Evolutionary conservation across 2,797 vertebrate genomes (phyloP), one percentile per base, ranked within the genome.

Genomic region (Gymnopithys bicolor): DNA sequence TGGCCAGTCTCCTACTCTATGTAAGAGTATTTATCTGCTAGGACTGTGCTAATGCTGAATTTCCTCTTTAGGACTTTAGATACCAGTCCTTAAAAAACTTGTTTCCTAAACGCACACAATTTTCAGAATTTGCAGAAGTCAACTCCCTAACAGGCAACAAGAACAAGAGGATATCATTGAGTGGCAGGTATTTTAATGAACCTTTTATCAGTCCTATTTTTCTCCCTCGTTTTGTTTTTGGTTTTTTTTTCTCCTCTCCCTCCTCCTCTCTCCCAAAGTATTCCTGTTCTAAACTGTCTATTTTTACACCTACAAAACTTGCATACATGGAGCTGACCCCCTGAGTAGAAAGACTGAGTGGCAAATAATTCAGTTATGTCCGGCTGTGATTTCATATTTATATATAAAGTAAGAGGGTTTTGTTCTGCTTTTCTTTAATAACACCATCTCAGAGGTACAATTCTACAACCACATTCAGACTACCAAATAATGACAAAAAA

Each of bases 71-170:
- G 27, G 74, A 10, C 53, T 63, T 59, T 43, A 75, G 24, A 39
- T 24, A 59, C 8, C 23, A 39, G 30, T 49, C 45, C 15, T 70
- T 69, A 35, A 77, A 91, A 82, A 33, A 32, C 3, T 35, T 13
- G 3, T 37, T 86, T 87, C 19, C 33, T 58, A 73, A 89, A 74
- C 1, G 12, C 16, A 43, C 2, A 7, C 70, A 0, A 37, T 51
- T 75, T 89, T 35, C 35, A 84, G 62, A 89, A 84, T 84, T 90
- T n/a, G 7, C 13, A 73, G 81, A 75, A 94, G 45, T 21, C 25
- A 90, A 33, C 5, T 63, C 53, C 10, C 10, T 49, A 21, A 53
- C 28, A 66, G 60, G 11, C 45, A 89, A 21, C 4, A 63, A 53
- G 33, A 84, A 87, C 5, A 60, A 13, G 13, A 60, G 24, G 35